A percentile compares a stretch with the other conserved stretches of the same genome.
Evolutionary conservation across 1,140 invertebrate species (phyloP).

Genomic region (Tetramorium alpestre): DNA sequence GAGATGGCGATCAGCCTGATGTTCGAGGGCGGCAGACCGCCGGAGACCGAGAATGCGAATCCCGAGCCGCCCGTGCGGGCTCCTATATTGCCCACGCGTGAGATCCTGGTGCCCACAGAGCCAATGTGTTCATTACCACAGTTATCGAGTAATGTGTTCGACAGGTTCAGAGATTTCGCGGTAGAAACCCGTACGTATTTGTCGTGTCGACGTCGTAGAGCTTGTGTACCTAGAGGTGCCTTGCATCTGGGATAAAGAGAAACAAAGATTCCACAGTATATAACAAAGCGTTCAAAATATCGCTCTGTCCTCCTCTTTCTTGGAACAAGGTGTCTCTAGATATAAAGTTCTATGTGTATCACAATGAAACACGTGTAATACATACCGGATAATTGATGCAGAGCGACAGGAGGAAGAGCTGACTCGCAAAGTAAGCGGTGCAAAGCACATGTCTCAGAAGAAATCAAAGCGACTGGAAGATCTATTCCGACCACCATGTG

Average conservation of each 20-base stretch:
- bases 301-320: too few species aligned
- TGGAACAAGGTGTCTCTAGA: too few species aligned
- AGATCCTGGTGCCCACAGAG: conserved; percentile 85
- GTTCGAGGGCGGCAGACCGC: conserved; percentile 78
- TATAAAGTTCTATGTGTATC: too few species aligned
- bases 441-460: conserved; percentile 80
- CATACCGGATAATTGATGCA: conserved; percentile 63
- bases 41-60: conserved; percentile 65
- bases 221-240: too few species aligned
- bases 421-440: conserved; percentile 76
- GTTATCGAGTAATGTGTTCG: conserved; percentile 87
- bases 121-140: conserved; percentile 82
- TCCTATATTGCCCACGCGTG: conserved; percentile 89
- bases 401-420: conserved; percentile 85
- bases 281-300: too few species aligned
- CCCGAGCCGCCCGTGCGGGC: conserved; percentile 86
- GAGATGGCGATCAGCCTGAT: conserved; percentile 82
- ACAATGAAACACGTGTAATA: neutral
- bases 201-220: neutral
- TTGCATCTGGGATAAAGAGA: too few species aligned
- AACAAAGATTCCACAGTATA: too few species aligned
- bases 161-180: conserved; percentile 89
- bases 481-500: conserved; percentile 91
- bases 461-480: conserved; percentile 89
- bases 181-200: conserved; percentile 87